Evolutionary conservation across 1,140 invertebrate species (phyloP), one percentile per base, ranked within the genome.

Genomic region (Ruditapes philippinarum): DNA sequence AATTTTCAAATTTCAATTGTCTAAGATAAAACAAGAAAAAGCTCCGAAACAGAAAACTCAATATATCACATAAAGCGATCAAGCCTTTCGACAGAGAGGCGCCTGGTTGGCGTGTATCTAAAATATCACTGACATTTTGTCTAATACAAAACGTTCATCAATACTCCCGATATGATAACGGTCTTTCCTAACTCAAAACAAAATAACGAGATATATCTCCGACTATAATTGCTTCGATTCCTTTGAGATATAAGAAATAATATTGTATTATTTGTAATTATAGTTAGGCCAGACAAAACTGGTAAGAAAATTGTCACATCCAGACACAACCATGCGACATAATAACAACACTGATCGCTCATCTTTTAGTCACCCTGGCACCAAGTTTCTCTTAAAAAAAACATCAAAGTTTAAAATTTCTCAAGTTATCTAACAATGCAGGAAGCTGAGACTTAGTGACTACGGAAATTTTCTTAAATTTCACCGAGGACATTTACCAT

Each of bases 141-240:
- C 31, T 78, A 78, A 78, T 78, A 51, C 49, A 28, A 45, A 36
- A 12, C 74, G 54, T 78, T 51, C 49, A 78, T 78, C 74, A 78
- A 78, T 51, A 51, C 12, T 54, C 40, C 11, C 22, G 45, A 78
- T 54, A 78, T 78, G 31, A 78, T 51, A 33, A 78, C 36, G 54
- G 28, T 11, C 74, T 22, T 5, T 11, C 5, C 49, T 78, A 33
- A 51, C 74, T 28, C 25, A 9, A 33, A 54, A 78, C 31, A 78
- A 51, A 78, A 51, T 78, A 78, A 78, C 22, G 42, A 78, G 42
- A 78, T 51, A 57, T 11, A 22, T 25, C 25, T 42, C 49, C 12
- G 11, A 42, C 73, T 17, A 49, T 49, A 76, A 76, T 33, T 22
- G 73, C 12, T 76, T 28, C 2, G 12, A 49, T 76, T 51, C 45